Percentiles rank a stretch among this genome's conserved stretches.
phyloP scores from a whole-genome alignment of 2,888 invertebrate genomes.

The Kryphioiulus occultus region DNA sequence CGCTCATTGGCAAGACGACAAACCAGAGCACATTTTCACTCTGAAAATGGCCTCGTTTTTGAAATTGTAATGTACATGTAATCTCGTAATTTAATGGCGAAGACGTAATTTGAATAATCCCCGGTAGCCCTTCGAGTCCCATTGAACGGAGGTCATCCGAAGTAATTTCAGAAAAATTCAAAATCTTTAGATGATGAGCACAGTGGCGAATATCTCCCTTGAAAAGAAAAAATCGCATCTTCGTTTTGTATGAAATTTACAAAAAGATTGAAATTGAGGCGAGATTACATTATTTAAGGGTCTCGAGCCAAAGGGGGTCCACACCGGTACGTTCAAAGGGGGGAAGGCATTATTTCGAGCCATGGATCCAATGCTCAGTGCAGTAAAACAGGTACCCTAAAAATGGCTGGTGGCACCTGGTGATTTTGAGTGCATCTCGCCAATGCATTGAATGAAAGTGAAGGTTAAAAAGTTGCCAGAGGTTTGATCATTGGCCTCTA shows the following conservation, averaged over 20 bases:
- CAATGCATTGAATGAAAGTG: not conserved
- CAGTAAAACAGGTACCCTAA: not conserved
- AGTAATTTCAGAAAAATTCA: not conserved
- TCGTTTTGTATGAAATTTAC: not conserved
- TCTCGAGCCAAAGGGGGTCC: not conserved
- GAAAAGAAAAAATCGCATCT: not conserved
- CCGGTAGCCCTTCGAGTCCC: not conserved
- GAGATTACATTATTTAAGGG: slow-evolving; percentile 6
- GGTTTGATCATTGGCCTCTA: not conserved
- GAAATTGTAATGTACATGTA: not conserved
- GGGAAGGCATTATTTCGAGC: not conserved
- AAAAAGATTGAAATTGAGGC: not conserved
- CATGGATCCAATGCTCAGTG: not conserved
- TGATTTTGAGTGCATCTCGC: not conserved
- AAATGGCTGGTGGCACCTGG: not conserved
- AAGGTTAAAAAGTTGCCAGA: not conserved
- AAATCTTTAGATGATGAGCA: not conserved
- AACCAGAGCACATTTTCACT: slow-evolving; percentile 6
- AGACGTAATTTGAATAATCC: not conserved
- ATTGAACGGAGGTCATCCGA: not conserved
- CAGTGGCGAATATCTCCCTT: not conserved
- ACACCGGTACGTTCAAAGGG: slow-evolving; percentile 7
- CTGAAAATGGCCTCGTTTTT: not conserved
- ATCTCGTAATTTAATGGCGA: not conserved
- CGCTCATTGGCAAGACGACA: not conserved